Conservation (phyloP, 2,797 vertebrate genomes). For the Tamandua tetradactyla region DNA sequence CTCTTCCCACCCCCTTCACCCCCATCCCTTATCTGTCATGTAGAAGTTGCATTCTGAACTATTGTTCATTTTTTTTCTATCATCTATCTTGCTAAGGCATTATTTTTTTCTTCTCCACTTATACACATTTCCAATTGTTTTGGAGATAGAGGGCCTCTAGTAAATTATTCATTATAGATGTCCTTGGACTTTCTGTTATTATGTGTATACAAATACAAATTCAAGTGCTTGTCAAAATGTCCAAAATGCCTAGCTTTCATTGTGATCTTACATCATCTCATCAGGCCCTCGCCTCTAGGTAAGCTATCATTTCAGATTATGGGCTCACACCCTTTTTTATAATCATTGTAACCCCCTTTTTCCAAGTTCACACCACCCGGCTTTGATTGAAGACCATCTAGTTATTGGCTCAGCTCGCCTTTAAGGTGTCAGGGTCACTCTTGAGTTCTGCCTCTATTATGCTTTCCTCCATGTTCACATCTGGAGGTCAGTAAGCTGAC, state of each 20-base stretch:
- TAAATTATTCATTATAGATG: neutral
- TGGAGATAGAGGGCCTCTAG: neutral
- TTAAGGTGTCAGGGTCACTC: neutral
- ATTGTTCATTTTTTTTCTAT: neutral
- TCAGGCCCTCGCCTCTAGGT: neutral
- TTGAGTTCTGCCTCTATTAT: neutral
- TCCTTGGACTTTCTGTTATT: neutral
- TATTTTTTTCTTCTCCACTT: neutral
- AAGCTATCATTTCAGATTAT: neutral
- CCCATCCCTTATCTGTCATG: neutral
- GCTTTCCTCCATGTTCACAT: neutral
- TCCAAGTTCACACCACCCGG: neutral
- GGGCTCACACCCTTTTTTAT: neutral
- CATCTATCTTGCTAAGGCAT: neutral
- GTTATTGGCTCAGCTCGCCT: neutral
- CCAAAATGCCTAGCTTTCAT: neutral
- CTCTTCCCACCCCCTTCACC: neutral
- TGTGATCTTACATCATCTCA: neutral
- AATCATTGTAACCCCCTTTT: neutral
- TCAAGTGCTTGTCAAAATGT: neutral
- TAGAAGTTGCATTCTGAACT: neutral
- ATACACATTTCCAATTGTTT: neutral
- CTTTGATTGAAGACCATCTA: neutral
- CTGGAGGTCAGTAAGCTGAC: conserved; percentile 21
- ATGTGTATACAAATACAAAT: neutral